Conservation (phyloP, 2,113 vertebrate genomes). For the Neolamprologus longior region DNA sequence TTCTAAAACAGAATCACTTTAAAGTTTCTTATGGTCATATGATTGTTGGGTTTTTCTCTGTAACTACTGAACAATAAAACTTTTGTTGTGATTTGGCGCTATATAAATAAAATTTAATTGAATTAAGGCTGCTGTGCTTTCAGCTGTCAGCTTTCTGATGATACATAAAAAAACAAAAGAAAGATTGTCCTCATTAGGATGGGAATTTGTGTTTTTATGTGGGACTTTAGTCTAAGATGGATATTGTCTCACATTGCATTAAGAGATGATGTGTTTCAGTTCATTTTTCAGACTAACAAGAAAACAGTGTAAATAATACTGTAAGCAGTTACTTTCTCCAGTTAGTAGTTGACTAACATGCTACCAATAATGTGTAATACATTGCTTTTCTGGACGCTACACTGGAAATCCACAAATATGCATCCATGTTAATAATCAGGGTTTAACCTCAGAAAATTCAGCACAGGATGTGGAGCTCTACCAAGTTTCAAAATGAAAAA, state of each 20-base stretch:
- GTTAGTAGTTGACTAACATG: background rate
- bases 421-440: fast-evolving
- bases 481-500: background rate
- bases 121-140: background rate
- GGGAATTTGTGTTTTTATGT: background rate
- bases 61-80: background rate
- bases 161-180: background rate
- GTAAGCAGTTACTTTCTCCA: background rate
- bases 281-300: background rate
- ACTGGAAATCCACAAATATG: background rate
- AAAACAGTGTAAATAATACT: fast-evolving
- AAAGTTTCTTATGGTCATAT: background rate
- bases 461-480: background rate
- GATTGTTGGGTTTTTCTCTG: background rate
- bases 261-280: background rate
- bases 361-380: background rate
- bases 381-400: background rate
- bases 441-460: background rate
- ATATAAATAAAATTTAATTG: background rate
- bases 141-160: background rate
- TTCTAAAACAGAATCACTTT: background rate
- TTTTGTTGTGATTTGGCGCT: background rate
- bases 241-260: background rate
- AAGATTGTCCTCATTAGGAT: background rate
- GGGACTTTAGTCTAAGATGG: background rate